Percentiles rank a stretch among this genome's conserved stretches.
Conservation (phyloP, 2,113 vertebrate species). For the Rhinolophus sinicus region DNA sequence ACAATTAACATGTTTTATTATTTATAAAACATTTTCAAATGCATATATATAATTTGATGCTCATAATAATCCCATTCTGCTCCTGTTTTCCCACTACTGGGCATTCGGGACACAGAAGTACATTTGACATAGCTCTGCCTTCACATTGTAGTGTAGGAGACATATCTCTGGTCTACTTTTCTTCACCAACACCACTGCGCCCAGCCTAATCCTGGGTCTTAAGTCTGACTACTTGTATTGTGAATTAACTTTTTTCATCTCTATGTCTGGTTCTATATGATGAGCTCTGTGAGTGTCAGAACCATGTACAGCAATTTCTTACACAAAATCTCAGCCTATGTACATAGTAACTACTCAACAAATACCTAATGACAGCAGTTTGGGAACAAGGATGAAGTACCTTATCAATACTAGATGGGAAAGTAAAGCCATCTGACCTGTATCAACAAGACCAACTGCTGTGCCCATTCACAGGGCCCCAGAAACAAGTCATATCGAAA, state of each 20-base stretch:
- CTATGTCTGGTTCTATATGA: not conserved
- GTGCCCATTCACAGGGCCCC: not conserved
- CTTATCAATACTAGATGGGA: not conserved
- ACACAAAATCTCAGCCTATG: not conserved
- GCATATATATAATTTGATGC: not conserved
- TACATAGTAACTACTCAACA: constrained; percentile 3
- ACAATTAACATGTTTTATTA: not conserved
- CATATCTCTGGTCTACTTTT: not conserved
- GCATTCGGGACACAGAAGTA: not conserved
- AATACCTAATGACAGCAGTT: not conserved
- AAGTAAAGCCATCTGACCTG: not conserved
- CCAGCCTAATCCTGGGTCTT: not conserved
- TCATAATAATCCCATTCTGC: not conserved
- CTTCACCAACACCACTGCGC: not conserved
- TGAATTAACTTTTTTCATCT: not conserved
- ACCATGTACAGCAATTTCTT: not conserved
- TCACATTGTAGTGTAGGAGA: not conserved
- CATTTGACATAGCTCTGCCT: not conserved
- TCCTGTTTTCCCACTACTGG: not conserved
- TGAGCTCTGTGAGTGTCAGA: not conserved
- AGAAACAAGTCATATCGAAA: not conserved
- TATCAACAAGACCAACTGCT: not conserved
- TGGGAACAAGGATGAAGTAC: not conserved
- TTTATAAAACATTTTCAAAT: constrained; percentile 31
- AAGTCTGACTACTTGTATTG: not conserved